phyloP scores from a whole-genome alignment of 2,113 vertebrate species.

The Eulemur rufifrons region DNA sequence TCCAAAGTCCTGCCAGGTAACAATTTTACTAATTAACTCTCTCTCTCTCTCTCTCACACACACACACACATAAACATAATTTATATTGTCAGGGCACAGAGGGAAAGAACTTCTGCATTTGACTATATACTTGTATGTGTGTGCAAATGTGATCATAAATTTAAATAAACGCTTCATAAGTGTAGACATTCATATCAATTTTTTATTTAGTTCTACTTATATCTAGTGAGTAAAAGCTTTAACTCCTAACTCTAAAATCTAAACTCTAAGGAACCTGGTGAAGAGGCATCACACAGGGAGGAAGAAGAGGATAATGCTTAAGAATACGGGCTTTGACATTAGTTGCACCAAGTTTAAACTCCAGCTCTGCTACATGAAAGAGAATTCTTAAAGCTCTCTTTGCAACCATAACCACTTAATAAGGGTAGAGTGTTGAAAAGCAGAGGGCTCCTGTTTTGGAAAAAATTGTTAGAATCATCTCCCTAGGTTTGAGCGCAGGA shows the following conservation, averaged over 20 bases:
- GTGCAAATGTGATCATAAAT: neutral
- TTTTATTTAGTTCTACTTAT: neutral
- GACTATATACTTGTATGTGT: neutral
- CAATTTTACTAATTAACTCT: neutral
- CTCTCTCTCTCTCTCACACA: neutral
- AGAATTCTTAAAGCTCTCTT: conserved; percentile 2
- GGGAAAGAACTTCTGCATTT: neutral
- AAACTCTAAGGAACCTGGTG: neutral
- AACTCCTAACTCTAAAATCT: neutral
- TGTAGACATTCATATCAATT: neutral
- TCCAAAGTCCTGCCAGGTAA: neutral
- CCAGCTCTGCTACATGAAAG: neutral
- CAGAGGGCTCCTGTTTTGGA: neutral
- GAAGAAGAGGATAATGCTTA: neutral
- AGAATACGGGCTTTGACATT: neutral
- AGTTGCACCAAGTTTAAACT: neutral
- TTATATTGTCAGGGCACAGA: neutral
- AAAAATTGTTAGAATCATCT: neutral
- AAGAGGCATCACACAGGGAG: neutral
- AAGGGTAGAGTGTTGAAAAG: neutral
- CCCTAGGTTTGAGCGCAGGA: neutral
- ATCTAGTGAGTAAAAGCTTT: neutral
- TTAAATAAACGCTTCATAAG: conserved; percentile 11
- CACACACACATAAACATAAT: neutral
- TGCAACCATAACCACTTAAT: neutral